Evolutionary conservation across 1,140 invertebrate genomes (phyloP).

Genomic region (Heliconius hermathena): DNA sequence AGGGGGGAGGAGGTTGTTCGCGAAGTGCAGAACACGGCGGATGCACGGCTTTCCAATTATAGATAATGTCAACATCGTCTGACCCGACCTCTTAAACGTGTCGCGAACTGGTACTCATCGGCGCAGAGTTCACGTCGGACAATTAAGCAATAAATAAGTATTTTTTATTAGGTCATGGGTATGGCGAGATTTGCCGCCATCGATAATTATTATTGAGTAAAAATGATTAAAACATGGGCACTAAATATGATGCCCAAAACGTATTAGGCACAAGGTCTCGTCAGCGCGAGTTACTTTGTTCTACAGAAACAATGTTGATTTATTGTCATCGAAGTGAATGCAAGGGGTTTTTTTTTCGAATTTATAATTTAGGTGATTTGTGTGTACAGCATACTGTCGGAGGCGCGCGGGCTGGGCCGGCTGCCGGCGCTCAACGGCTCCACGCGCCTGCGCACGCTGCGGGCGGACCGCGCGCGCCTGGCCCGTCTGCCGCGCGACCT

Average conservation of each 20-base stretch:
- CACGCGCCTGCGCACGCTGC: conserved; percentile 88
- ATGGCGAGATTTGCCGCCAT: conserved; percentile 4
- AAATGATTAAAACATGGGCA: neutral
- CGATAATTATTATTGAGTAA: neutral
- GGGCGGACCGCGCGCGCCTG: conserved; percentile 91
- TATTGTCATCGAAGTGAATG: neutral
- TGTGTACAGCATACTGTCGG: conserved; percentile 90
- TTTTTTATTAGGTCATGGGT: conserved; percentile 26
- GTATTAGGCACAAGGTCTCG: neutral
- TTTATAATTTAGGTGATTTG: neutral
- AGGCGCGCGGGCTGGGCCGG: conserved; percentile 88
- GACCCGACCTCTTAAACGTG: conserved; percentile 22
- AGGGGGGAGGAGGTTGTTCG: conserved; percentile 5
- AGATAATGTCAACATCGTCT: conserved; percentile 34
- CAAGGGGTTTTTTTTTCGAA: neutral
- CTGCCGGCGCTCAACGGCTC: conserved; percentile 93
- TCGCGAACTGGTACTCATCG: conserved; percentile 1
- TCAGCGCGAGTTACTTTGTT: neutral
- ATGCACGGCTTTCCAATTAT: conserved; percentile 33
- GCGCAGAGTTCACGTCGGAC: neutral
- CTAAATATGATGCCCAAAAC: neutral
- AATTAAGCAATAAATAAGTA: conserved; percentile 13
- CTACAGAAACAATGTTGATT: neutral
- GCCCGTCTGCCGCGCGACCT: conserved; percentile 86
- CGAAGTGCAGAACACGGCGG: conserved; percentile 30